Conservation (phyloP, 2,113 vertebrate species). For the Lanius collurio region DNA sequence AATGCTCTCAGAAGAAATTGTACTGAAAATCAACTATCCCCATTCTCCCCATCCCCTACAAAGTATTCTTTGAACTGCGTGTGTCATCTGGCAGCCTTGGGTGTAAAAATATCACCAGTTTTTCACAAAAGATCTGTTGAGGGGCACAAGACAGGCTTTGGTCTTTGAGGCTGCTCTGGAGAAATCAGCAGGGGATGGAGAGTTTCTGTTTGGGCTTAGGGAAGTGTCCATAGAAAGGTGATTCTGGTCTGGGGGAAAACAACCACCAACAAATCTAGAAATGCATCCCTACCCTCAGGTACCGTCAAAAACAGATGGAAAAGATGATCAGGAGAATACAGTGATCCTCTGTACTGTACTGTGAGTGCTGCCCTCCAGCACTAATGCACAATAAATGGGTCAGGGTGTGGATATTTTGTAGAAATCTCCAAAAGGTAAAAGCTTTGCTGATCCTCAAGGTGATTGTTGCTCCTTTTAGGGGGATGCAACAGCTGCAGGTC, state of each 20-base stretch:
- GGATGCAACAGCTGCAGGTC: neutral
- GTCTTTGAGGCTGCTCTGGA: neutral
- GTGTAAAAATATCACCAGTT: neutral
- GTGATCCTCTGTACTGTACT: neutral
- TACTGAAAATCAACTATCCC: neutral
- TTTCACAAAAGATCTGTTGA: neutral
- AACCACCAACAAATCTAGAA: neutral
- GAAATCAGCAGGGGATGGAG: neutral
- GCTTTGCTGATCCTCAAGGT: neutral
- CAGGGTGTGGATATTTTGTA: neutral
- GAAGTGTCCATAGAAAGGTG: neutral
- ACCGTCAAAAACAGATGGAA: neutral
- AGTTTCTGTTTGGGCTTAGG: neutral
- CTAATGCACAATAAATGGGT: neutral
- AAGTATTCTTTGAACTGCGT: neutral
- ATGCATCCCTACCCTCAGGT: neutral
- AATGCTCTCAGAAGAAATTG: neutral
- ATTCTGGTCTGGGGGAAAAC: neutral
- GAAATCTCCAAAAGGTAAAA: rapidly evolving
- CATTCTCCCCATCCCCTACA: neutral
- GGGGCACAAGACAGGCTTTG: neutral
- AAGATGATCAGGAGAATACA: neutral
- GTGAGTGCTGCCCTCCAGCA: neutral
- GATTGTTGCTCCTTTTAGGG: rapidly evolving
- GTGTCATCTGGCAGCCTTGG: neutral